These are phyloP conservation scores for Hydractinia echinata DNA, from an alignment of 30 jellyfish, hydroid and myxozoan genomes.

Conservation along the genomic window DNA sequence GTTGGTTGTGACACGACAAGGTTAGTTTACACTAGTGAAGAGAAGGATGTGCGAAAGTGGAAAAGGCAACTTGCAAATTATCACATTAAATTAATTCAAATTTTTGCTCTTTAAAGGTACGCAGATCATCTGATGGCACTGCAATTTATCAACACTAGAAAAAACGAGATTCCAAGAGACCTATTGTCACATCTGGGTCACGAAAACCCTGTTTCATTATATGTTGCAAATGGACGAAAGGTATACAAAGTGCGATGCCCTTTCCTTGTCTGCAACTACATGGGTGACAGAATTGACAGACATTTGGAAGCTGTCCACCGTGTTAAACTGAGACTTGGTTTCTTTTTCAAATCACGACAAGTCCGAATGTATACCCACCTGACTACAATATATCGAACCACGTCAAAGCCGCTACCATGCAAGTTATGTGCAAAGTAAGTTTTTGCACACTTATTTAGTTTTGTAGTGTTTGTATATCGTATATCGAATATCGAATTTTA, in stretches of 20 bases:
- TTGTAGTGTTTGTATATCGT: too few relatives aligned
- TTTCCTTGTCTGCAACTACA: background rate
- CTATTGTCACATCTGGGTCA: background rate
- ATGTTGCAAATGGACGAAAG: slow-evolving; percentile 2
- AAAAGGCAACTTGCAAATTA: background rate
- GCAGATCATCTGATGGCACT: background rate
- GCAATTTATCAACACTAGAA: background rate
- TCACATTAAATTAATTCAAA: background rate
- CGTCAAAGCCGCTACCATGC: slow-evolving; percentile 4
- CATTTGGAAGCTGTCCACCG: background rate
- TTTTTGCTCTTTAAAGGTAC: background rate
- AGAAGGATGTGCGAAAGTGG: background rate
- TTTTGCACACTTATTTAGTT: background rate
- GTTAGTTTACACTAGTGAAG: background rate
- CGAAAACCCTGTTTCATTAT: background rate
- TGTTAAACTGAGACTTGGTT: background rate
- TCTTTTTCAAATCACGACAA: background rate
- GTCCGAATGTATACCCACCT: slow-evolving; percentile 3
- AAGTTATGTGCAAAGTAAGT: slow-evolving; percentile 9
- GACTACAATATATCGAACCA: background rate
- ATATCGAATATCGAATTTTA: too few relatives aligned
- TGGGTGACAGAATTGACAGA: slow-evolving; percentile 10
- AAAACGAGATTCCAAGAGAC: background rate
- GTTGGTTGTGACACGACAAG: background rate
- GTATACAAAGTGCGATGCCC: slow-evolving; percentile 11